These are phyloP conservation scores for Perithous albicinctus DNA, from an alignment of 2,888 invertebrate genomes.

Conservation along the genomic window DNA sequence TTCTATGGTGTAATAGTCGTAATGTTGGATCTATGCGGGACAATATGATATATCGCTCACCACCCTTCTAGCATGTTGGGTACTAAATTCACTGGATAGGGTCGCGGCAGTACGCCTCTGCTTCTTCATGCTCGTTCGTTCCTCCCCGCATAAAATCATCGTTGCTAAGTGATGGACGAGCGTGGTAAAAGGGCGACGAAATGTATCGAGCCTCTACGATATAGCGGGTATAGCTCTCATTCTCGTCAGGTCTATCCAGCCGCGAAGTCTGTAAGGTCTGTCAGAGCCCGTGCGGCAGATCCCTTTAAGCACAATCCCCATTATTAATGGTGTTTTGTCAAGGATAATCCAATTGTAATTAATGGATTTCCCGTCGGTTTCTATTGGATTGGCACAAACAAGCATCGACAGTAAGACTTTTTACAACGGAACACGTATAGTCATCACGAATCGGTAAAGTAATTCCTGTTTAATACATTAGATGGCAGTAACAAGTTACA, in stretches of 20 bases:
- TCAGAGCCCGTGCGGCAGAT: neutral
- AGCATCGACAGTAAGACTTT: neutral
- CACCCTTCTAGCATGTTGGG: slow-evolving; percentile 26
- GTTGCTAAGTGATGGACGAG: slow-evolving; percentile 79
- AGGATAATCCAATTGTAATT: neutral
- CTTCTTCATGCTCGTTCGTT: slow-evolving; percentile 73
- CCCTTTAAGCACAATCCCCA: neutral
- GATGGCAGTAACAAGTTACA: neutral
- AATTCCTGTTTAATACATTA: neutral
- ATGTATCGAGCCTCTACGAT: slow-evolving; percentile 73
- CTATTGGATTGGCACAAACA: neutral
- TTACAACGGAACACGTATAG: neutral
- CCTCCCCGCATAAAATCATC: slow-evolving; percentile 82
- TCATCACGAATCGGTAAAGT: neutral
- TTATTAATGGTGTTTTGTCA: slow-evolving; percentile 9
- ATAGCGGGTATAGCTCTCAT: slow-evolving; percentile 32
- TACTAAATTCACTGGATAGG: slow-evolving; percentile 23
- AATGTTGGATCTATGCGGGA: slow-evolving; percentile 47
- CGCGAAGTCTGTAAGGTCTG: slow-evolving; percentile 43
- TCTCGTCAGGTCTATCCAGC: slow-evolving; percentile 71
- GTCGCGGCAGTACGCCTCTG: slow-evolving; percentile 52
- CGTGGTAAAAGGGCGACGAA: slow-evolving; percentile 73
- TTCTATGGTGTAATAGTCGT: slow-evolving; percentile 59
- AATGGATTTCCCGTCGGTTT: neutral
- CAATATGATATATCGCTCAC: slow-evolving; percentile 59